Evolutionary conservation across 2,113 vertebrate genomes (phyloP), one percentile per base, ranked within the genome.

Genomic region (Castor canadensis): DNA sequence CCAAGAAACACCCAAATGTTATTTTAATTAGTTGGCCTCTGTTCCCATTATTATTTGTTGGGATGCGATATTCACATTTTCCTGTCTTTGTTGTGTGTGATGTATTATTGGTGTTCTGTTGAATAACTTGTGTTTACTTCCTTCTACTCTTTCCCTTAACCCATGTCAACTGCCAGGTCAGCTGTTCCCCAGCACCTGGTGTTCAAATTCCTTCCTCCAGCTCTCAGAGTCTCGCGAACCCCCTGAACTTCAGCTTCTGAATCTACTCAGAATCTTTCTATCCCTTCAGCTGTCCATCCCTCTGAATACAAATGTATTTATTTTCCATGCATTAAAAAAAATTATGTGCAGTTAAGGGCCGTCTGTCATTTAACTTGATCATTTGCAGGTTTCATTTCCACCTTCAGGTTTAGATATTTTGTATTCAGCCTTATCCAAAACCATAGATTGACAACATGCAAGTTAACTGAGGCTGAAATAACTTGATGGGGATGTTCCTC

Each of bases 1-100:
- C 79, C 56, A 96, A 94, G 81, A 87, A 9, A 38, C 43, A 2
- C 82, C 67, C 28, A 38, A 94, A 87, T 96, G 77, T 89, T 94
- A 93, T 89, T 95, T 91, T 91, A 94, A 94, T 97, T 95, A 82
- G 95, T 52, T 96, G 92, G 86, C 69, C 95, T 95, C 30, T 86
- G 56, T 87, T 94, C 49, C 91, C 73, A 9, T 79, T 85, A 66
- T 95, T 94, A 77, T 85, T 94, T 96, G 45, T 76, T 91, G 72
- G 67, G 67, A 73, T 71, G 69, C 75, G 62, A 35, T 67, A 54
- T 80, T 93, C 82, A 83, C 35, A 76, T 95, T 83, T 95, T 85
- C 22, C 52, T 87, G 47, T 76, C 72, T 90, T 92, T 13, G 5
- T 93, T 95, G 45, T 90, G 45, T 62, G n/a, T 90, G 56, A 91